Evolutionary conservation across 2,888 invertebrate species (phyloP), one percentile per base, ranked within the genome.

Genomic region (Oxyscelio sp.): DNA sequence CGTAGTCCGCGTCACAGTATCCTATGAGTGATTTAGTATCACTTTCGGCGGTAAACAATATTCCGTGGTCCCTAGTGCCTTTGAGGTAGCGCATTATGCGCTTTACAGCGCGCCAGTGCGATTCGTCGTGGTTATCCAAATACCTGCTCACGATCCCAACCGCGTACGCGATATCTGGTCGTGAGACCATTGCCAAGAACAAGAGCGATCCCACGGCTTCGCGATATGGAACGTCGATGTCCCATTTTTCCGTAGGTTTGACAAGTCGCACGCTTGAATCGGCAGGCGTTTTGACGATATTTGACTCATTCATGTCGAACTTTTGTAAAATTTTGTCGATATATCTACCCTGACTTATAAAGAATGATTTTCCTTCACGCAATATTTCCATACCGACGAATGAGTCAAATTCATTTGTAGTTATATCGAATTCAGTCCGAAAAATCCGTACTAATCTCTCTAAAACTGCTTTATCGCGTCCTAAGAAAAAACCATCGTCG

Each of bases 71-170:
- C 27, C 4, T 21, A 1, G 79, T 74, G 19, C 63, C 74, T 27
- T 61, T 74, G 2, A 83, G 31, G 21, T 74, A 74, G 8, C 50
- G 54, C n/a, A 79, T 19, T 6, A 83, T 80, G 19, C 74, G 19
- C 17, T 75, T 84, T 2, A 75, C 75, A 0, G 80, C 80, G 6
- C 15, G 52, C 80, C 65, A 73, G 13, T 80, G 73, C 6, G 56
- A 17, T 21, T 54, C 48, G n/a, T 61, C 34, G 17, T 63, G 54
- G 4, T 74, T 63, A 31, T 79, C 68, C 6, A 68, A 15, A 43
- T 61, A 74, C 24, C 65, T 38, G 40, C 70, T 83, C 34, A 71
- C 40, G 15, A 40, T 15, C 2, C 40, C 40, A n/a, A 40, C 40
- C n/a, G 40, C n/a, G 15, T 40, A 40, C 0, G 71, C 61, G 15